Conservation (phyloP, 2,113 vertebrate species). For the Semnopithecus entellus region DNA sequence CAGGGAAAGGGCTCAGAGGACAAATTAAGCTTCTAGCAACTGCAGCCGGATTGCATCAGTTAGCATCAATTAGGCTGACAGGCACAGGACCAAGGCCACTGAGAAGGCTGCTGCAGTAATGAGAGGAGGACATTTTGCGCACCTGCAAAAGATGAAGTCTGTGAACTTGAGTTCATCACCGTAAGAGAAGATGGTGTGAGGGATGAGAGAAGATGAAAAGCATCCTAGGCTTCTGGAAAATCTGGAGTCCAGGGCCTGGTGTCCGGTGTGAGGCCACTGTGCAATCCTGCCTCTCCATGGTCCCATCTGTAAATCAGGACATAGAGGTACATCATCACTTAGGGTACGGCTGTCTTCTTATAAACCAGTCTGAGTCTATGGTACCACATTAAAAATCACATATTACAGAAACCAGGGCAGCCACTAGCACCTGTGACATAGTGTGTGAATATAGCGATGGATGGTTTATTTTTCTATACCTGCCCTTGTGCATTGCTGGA, state of each 20-base stretch:
- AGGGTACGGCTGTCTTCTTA: no score
- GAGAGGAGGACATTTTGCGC: neutral
- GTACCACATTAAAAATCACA: neutral
- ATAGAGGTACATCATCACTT: no score
- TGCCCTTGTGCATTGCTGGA: neutral
- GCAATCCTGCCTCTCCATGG: neutral
- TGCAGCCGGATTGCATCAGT: neutral
- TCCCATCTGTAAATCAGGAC: neutral
- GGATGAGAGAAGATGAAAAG: fast-evolving
- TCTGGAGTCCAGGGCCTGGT: fast-evolving
- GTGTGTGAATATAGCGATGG: fast-evolving
- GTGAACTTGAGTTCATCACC: neutral
- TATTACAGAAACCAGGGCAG: neutral
- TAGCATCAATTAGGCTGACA: neutral
- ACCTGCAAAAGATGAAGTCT: neutral
- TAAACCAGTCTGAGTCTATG: neutral
- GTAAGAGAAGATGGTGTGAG: fast-evolving
- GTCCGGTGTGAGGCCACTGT: fast-evolving
- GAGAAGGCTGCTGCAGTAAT: neutral
- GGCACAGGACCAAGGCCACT: neutral
- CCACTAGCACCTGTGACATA: fast-evolving
- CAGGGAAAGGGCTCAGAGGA: neutral
- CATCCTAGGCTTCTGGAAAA: neutral
- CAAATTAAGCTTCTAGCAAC: neutral
- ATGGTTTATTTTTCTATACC: neutral